A percentile compares a stretch with the other conserved stretches of the same genome.
phyloP scores from a whole-genome alignment of 2,113 vertebrate species.

The Phocoena sinus region DNA sequence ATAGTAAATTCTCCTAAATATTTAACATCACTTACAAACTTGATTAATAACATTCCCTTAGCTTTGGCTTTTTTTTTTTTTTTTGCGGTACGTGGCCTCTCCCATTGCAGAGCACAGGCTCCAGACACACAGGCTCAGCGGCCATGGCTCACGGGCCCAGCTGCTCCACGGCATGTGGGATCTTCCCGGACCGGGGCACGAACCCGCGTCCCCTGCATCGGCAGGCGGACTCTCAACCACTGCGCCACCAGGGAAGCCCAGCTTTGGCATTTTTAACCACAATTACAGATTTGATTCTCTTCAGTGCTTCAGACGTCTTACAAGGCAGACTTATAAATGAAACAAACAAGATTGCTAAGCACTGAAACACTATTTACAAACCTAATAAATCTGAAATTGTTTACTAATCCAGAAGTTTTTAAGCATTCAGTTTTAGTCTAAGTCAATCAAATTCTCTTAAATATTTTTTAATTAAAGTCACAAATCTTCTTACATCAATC shows the following conservation, averaged over 20 bases:
- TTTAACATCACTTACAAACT: constrained; percentile 29
- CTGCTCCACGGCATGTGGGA: too few relatives aligned
- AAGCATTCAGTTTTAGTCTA: not conserved
- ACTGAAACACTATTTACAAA: not conserved
- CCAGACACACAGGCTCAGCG: too few relatives aligned
- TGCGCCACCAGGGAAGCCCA: too few relatives aligned
- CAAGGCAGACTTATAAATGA: not conserved
- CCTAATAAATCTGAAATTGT: not conserved
- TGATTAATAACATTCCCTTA: not conserved
- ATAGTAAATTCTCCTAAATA: not conserved
- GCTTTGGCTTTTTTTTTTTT: not conserved
- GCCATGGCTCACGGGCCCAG: too few relatives aligned
- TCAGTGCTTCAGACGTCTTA: not conserved
- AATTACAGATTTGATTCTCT: constrained; percentile 2
- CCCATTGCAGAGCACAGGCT: too few relatives aligned
- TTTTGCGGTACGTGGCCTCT: too few relatives aligned
- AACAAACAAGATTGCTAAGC: not conserved
- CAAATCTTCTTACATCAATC: not conserved
- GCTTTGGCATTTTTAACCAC: not conserved
- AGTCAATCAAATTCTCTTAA: constrained; percentile 18
- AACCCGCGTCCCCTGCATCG: too few relatives aligned
- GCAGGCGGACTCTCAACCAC: too few relatives aligned
- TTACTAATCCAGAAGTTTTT: constrained; percentile 21
- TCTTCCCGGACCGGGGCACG: too few relatives aligned
- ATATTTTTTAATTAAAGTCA: constrained; percentile 43